Evolutionary conservation across 2,113 vertebrate genomes (phyloP).

Genomic region (Microcebus jonahi): DNA sequence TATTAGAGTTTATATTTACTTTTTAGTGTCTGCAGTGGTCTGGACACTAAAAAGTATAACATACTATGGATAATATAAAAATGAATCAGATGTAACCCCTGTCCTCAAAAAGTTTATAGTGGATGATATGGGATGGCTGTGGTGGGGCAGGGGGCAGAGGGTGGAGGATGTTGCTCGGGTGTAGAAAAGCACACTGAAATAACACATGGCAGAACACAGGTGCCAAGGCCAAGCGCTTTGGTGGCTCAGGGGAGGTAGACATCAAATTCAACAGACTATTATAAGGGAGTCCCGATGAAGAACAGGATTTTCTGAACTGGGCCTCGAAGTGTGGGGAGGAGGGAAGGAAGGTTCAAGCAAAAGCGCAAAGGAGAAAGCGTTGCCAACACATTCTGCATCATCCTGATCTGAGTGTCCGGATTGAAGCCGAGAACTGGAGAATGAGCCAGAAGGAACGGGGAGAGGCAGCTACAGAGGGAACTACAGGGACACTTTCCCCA

Average conservation of each 20-base stretch:
- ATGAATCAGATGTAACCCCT: not conserved
- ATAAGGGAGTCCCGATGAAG: not conserved
- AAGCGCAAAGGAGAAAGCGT: not conserved
- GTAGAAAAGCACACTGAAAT: not conserved
- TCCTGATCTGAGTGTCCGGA: not conserved
- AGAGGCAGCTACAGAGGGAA: too few relatives aligned
- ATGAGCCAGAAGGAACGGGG: not conserved
- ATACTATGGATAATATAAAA: not conserved
- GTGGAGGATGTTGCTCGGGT: not conserved
- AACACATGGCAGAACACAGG: not conserved
- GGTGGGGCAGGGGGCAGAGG: not conserved
- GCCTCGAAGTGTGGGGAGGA: not conserved
- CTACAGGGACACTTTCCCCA: accelerated
- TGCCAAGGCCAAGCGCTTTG: not conserved
- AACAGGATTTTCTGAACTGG: not conserved
- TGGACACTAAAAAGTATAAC: not conserved
- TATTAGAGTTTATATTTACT: not conserved
- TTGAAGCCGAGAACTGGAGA: not conserved
- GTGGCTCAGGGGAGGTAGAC: not conserved
- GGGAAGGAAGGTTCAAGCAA: not conserved
- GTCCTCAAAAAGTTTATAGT: not conserved
- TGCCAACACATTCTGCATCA: not conserved
- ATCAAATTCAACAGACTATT: not conserved
- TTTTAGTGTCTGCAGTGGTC: not conserved
- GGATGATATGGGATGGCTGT: not conserved